phyloP scores from a whole-genome alignment of 2,113 vertebrate species.

The Hassar affinis region DNA sequence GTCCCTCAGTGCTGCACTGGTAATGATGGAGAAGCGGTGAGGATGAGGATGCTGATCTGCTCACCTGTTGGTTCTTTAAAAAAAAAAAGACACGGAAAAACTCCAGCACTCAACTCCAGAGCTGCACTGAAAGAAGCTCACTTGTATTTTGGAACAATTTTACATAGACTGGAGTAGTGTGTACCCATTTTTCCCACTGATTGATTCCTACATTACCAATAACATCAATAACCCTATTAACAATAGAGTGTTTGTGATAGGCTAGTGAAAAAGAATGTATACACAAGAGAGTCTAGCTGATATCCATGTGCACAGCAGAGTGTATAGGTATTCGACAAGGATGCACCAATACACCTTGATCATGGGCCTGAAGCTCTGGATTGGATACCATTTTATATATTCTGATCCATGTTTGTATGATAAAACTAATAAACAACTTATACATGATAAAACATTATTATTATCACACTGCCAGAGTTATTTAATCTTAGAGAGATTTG shows the following conservation, averaged over 20 bases:
- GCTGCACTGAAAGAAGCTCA: neutral
- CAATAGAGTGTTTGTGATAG: neutral
- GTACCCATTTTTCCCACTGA: neutral
- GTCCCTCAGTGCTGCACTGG: conserved; percentile 14
- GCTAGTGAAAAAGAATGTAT: neutral
- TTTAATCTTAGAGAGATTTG: neutral
- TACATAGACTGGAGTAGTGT: neutral
- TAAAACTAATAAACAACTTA: neutral
- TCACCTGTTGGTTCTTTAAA: conserved; percentile 42
- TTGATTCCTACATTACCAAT: neutral
- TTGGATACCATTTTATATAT: neutral
- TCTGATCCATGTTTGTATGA: too few species aligned
- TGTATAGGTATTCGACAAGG: neutral
- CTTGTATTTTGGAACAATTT: neutral
- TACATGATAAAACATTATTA: neutral
- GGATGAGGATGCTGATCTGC: conserved; percentile 33
- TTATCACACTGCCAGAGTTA: neutral
- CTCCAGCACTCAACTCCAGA: neutral
- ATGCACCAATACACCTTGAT: neutral
- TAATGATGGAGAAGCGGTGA: conserved; percentile 29
- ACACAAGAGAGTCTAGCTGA: neutral
- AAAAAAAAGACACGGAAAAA: conserved; percentile 5
- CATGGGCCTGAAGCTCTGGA: neutral
- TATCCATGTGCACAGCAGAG: neutral
- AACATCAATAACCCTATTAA: too few species aligned